Conservation (phyloP, 2,888 invertebrate genomes). For the Periphyllus acericola region DNA sequence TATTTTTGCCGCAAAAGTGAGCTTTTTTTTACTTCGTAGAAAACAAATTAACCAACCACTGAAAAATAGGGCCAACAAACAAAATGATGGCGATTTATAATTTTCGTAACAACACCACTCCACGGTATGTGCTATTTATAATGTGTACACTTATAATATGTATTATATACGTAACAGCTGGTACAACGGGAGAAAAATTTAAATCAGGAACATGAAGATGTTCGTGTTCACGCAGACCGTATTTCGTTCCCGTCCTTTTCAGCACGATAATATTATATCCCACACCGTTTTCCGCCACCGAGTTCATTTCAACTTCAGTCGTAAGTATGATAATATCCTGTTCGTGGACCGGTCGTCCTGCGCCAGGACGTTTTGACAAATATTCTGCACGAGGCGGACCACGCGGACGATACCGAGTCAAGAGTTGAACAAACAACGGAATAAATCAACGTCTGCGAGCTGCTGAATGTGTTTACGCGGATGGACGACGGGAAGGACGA, state of each 20-base stretch:
- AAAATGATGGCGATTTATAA: background rate
- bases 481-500: background rate
- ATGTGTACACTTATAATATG: too few species aligned
- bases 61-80: background rate
- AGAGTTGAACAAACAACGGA: slow-evolving; percentile 42
- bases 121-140: too few species aligned
- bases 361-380: slow-evolving; percentile 49
- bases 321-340: slow-evolving; percentile 30
- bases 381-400: slow-evolving; percentile 12
- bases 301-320: slow-evolving; percentile 18
- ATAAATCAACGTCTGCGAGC: slow-evolving; percentile 52
- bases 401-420: background rate
- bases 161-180: too few species aligned
- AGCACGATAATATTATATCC: background rate
- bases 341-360: background rate
- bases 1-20: background rate
- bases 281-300: background rate
- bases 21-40: too few species aligned
- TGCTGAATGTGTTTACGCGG: too few species aligned
- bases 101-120: background rate
- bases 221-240: background rate
- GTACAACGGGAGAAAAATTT: background rate
- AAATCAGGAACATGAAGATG: background rate
- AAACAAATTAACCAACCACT: too few species aligned
- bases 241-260: background rate